Base-by-base conservation (phyloP, 2,113 vertebrate species). In the Elaphurus davidianus region DNA sequence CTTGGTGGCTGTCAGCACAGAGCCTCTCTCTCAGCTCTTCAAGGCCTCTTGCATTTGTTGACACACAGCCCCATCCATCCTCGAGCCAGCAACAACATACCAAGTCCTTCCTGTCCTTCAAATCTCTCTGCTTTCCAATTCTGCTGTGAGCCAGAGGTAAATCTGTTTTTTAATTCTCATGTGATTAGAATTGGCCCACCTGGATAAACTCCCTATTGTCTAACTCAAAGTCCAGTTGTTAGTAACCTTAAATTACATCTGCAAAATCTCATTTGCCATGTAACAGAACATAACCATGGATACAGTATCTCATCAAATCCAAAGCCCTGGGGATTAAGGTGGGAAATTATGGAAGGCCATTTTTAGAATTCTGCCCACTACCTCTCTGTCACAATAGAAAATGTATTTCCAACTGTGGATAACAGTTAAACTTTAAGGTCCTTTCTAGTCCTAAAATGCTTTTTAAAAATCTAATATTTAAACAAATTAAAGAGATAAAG, bases 401-500 rank as follows among this genome's bases (percentile, higher is more conserved):
- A 59, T 81, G 7, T 62, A 88, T 88, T 86, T 90, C 52, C 85
- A 74, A 79, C 64, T 59, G 30, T 82, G 43, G 25, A 6, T 59
- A 67, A 7, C 5, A 62, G 45, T 83, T 13, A 57, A 57, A 94
- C 14, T 47, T 33, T 21, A 89, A 85, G 50, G 2, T 89, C 60
- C 54, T 55, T 97, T 93, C 52, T 3, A 93, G 59, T n/a, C 52
- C 28, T 92, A 93, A 96, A 85, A 94, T 50, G 78, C 54, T 86
- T 76, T 76, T 76, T 82, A 94, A 54, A 97, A 74, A 85, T 28
- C 36, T 16, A 95, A 82, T 55, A 91, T 81, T 74, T 43, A 92
- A 92, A 92, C 14, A 79, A 9, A 27, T 78, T 87, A 54, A 67
- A 86, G 50, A 96, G 95, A 95, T 92, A 91, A 94, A 92, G 45